Evolutionary conservation across 2,113 vertebrate genomes (phyloP).

Genomic region (Ginglymostoma cirratum): DNA sequence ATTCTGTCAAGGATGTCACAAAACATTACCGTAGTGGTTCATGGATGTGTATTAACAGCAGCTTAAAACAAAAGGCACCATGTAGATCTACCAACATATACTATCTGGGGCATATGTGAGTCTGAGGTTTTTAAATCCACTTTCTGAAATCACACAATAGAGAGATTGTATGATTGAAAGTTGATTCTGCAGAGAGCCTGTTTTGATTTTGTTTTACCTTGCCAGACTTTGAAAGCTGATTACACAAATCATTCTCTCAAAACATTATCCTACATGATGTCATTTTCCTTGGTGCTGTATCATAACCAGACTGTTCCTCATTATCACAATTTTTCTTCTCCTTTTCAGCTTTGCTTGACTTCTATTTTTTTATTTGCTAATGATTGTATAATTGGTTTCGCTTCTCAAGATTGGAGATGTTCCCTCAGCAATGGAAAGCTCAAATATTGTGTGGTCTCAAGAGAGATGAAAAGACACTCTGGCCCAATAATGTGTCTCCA

Average conservation of each 20-base stretch:
- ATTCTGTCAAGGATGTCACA: conserved; percentile 24
- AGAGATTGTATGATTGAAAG: conserved; percentile 10
- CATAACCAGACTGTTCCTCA: not conserved
- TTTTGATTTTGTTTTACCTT: not conserved
- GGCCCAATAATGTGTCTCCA: not conserved
- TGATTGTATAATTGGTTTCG: not conserved
- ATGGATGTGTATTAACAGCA: conserved; percentile 5
- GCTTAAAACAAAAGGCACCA: not conserved
- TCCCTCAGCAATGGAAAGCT: not conserved
- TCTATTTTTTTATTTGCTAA: not conserved
- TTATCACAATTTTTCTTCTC: not conserved
- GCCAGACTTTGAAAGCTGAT: not conserved
- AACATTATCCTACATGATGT: not conserved
- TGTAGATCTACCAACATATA: not conserved
- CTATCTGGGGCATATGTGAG: not conserved
- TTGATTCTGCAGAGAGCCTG: not conserved
- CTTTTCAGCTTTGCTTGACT: not conserved
- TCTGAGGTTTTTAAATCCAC: not conserved
- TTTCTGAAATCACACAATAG: not conserved
- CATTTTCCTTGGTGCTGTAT: not conserved
- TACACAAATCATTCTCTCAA: conserved; percentile 25
- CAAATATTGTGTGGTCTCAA: not conserved
- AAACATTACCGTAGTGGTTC: not conserved
- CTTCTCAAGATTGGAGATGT: not conserved
- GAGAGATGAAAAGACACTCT: not conserved